Evolutionary conservation across 92 coral and sea anemone genomes (phyloP).

Genomic region (Virgularia gustaviana): DNA sequence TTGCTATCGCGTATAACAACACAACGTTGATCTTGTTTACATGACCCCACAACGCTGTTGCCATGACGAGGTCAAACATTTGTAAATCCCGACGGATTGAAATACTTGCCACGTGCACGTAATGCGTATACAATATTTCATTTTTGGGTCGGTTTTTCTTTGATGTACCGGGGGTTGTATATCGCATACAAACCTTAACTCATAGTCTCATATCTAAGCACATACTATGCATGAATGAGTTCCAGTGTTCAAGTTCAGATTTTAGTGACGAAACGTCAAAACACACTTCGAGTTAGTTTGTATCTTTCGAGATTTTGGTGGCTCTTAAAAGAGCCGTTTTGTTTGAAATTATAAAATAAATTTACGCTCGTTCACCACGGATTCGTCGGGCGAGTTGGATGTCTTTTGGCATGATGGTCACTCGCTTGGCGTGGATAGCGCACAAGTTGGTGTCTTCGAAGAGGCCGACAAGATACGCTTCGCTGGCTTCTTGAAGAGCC

Average conservation of each 20-base stretch:
- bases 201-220: too few species aligned
- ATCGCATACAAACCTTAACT: too few species aligned
- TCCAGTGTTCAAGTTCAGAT: too few species aligned
- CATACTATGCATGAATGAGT: too few species aligned
- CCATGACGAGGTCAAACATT: slow-evolving; percentile 14
- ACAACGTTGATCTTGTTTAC: background rate
- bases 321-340: slow-evolving; percentile 82
- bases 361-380: slow-evolving; percentile 64
- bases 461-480: slow-evolving; percentile 93
- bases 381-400: slow-evolving; percentile 98
- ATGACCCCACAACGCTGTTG: slow-evolving; percentile 3
- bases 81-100: background rate
- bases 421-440: slow-evolving; percentile 98
- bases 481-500: slow-evolving; percentile 96
- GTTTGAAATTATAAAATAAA: background rate
- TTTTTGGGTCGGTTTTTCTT: background rate
- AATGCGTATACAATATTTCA: background rate
- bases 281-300: too few species aligned
- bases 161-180: too few species aligned
- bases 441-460: slow-evolving; percentile 97
- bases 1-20: background rate
- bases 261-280: too few species aligned
- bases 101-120: background rate
- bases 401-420: slow-evolving; percentile 98
- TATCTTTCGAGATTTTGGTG: too few species aligned